phyloP scores from a whole-genome alignment of 2,797 vertebrate genomes.

The Anguilla anguilla region DNA sequence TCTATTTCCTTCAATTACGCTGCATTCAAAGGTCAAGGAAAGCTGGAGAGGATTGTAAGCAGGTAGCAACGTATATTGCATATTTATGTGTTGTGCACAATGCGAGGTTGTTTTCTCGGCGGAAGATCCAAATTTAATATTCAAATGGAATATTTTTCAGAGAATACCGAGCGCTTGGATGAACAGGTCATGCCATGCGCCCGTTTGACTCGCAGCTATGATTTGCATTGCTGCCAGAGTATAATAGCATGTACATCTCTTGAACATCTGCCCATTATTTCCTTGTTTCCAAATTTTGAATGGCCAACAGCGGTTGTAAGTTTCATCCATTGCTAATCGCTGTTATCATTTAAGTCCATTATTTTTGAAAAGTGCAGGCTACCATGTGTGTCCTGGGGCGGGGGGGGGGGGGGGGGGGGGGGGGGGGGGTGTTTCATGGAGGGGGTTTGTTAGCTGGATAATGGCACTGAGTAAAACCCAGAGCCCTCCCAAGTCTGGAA shows the following conservation, averaged over 20 bases:
- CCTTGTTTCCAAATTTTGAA: not conserved
- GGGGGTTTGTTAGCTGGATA: too few relatives aligned
- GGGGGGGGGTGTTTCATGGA: too few relatives aligned
- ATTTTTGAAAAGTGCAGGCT: not conserved
- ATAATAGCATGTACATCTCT: not conserved
- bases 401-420: too few relatives aligned
- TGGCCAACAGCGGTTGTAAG: not conserved
- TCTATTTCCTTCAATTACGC: constrained; percentile 27
- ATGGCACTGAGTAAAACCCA: too few relatives aligned
- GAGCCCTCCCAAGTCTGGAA: too few relatives aligned
- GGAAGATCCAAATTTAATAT: not conserved
- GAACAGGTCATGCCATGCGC: not conserved
- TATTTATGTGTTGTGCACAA: not conserved
- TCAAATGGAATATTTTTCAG: not conserved
- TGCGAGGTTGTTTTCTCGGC: not conserved
- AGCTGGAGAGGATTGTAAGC: not conserved
- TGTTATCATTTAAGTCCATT: not conserved
- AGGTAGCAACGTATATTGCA: not conserved
- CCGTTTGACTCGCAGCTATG: not conserved
- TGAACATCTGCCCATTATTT: not conserved
- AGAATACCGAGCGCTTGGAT: not conserved
- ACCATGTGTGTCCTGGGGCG: not conserved
- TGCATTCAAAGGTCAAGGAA: constrained; percentile 13
- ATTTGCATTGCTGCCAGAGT: not conserved
- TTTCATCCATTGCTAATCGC: not conserved